Percentiles rank a stretch among this genome's conserved stretches.
These are phyloP conservation scores for Nymphalis io DNA, from an alignment of 1,140 invertebrate species.

Conservation along the genomic window DNA sequence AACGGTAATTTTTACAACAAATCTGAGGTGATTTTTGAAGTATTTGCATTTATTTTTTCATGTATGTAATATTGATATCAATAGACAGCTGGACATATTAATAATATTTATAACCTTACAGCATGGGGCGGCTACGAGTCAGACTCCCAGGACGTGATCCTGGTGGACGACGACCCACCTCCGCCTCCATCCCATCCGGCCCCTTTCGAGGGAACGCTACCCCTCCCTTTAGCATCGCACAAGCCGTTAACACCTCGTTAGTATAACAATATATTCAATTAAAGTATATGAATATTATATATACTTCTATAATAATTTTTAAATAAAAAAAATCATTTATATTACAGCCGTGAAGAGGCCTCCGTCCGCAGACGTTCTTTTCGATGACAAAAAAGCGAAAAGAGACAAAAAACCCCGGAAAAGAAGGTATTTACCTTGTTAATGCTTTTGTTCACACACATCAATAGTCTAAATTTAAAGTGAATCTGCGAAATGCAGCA, in stretches of 20 bases:
- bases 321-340: slow-evolving; percentile 16
- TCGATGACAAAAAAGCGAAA: slow-evolving; percentile 74
- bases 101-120: slow-evolving; percentile 32
- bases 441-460: too few species aligned
- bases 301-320: not conserved
- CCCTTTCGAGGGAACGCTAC: slow-evolving; percentile 38
- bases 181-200: slow-evolving; percentile 34
- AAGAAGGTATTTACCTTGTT: slow-evolving; percentile 54
- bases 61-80: too few species aligned
- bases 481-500: too few species aligned
- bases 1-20: too few species aligned
- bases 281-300: not conserved
- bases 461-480: too few species aligned
- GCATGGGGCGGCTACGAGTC: slow-evolving; percentile 76
- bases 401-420: slow-evolving; percentile 75
- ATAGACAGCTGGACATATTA: too few species aligned
- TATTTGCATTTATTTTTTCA: too few species aligned
- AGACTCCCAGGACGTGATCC: slow-evolving; percentile 78
- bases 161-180: slow-evolving; percentile 73
- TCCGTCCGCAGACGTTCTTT: slow-evolving; percentile 49
- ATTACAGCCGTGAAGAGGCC: slow-evolving; percentile 64
- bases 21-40: too few species aligned
- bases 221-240: slow-evolving; percentile 37
- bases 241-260: slow-evolving; percentile 55
- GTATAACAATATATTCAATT: slow-evolving; percentile 31